A percentile compares a stretch with the other conserved stretches of the same genome.
Evolutionary conservation across 2,797 vertebrate genomes (phyloP).

Genomic region (Schizopygopsis malacanthus): DNA sequence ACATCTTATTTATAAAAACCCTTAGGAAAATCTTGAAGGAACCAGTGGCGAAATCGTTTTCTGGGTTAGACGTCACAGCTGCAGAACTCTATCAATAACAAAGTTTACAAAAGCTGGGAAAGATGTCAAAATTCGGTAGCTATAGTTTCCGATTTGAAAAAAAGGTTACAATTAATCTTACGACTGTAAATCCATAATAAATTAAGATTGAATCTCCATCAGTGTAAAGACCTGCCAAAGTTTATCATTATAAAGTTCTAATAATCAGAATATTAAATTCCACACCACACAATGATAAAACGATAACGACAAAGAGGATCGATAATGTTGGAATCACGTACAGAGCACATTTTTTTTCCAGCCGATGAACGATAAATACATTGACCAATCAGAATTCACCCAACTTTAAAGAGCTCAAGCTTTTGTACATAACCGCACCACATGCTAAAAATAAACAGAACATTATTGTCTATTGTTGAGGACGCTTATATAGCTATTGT

Average conservation of each 20-base stretch:
- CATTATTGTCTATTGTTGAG: not conserved
- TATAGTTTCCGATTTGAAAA: too few species aligned
- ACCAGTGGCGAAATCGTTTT: too few species aligned
- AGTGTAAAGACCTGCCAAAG: not conserved
- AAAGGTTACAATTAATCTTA: not conserved
- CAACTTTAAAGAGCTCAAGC: not conserved
- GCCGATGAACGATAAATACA: not conserved
- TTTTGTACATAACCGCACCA: not conserved
- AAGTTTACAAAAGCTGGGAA: not conserved
- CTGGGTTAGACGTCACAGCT: too few species aligned
- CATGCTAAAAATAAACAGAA: not conserved
- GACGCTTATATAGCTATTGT: not conserved
- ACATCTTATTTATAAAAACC: too few species aligned
- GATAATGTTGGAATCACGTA: not conserved
- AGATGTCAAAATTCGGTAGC: not conserved
- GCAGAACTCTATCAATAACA: not conserved
- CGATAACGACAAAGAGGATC: not conserved
- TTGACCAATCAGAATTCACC: not conserved
- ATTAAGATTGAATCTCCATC: not conserved
- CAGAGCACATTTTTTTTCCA: not conserved
- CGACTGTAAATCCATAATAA: not conserved
- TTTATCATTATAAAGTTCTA: not conserved
- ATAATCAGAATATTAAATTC: not conserved
- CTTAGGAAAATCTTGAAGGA: too few species aligned
- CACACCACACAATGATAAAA: not conserved